Evolutionary conservation across 2,888 invertebrate genomes (phyloP).

Genomic region (Agelastica alni): DNA sequence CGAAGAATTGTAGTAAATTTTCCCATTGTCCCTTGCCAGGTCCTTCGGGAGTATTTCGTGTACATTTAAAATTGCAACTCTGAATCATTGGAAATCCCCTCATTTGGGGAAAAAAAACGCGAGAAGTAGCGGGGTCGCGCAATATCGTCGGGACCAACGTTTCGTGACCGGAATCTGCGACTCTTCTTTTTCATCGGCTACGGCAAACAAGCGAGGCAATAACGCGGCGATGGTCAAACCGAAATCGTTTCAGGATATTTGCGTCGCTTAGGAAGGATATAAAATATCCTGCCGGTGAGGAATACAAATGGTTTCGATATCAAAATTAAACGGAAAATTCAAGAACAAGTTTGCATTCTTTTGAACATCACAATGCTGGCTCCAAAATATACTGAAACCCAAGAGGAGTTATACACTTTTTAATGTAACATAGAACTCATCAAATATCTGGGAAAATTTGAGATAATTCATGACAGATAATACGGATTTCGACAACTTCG

Average conservation of each 20-base stretch:
- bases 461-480: no score
- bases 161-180: slow-evolving; percentile 18
- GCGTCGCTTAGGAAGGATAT: slow-evolving; percentile 19
- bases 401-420: no score
- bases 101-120: slow-evolving; percentile 15
- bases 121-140: slow-evolving; percentile 15
- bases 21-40: not conserved
- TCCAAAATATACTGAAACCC: no score
- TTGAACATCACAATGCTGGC: no score
- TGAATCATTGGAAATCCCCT: slow-evolving; percentile 24
- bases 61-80: slow-evolving; percentile 21
- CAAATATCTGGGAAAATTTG: no score
- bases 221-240: slow-evolving; percentile 25
- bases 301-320: slow-evolving; percentile 25
- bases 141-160: slow-evolving; percentile 8
- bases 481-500: no score
- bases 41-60: slow-evolving; percentile 14
- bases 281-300: slow-evolving; percentile 19
- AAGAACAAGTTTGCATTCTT: no score
- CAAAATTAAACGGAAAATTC: no score
- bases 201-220: slow-evolving; percentile 22
- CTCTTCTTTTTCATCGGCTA: not conserved
- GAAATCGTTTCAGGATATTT: slow-evolving; percentile 19
- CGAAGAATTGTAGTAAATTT: slow-evolving; percentile 16
- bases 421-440: no score